Evolutionary conservation across 2,888 invertebrate species (phyloP).

Genomic region (Oegoconia quadripuncta): DNA sequence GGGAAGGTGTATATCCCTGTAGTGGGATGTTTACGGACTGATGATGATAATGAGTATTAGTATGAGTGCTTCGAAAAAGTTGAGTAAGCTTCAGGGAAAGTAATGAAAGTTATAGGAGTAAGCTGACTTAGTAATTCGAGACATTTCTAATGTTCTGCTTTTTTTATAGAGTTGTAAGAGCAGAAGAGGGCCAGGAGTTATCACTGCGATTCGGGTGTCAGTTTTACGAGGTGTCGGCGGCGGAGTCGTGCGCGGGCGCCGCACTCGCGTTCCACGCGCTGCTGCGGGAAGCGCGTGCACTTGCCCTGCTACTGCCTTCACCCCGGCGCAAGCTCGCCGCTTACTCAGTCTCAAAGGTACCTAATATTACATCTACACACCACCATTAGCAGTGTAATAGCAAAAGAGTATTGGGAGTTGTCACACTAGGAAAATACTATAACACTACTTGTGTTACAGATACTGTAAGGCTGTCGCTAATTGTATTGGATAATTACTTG

Average conservation of each 20-base stretch:
- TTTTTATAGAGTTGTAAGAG: conserved; percentile 84
- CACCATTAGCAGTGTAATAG: background rate
- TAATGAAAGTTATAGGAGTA: too few species aligned
- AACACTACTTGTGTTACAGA: too few species aligned
- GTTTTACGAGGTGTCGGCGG: conserved; percentile 91
- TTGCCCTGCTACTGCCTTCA: conserved; percentile 83
- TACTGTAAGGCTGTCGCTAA: too few species aligned
- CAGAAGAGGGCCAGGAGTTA: conserved; percentile 88
- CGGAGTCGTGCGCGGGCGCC: conserved; percentile 89
- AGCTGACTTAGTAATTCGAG: too few species aligned
- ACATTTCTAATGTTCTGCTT: background rate
- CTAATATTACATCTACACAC: conserved; percentile 2
- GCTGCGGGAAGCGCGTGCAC: conserved; percentile 86
- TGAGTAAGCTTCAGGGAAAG: too few species aligned
- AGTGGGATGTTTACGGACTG: background rate
- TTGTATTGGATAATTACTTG: too few species aligned
- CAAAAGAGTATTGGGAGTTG: too few species aligned
- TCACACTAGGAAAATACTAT: too few species aligned
- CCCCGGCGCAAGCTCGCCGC: conserved; percentile 86
- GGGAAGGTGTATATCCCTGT: too few species aligned
- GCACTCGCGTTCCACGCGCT: conserved; percentile 89
- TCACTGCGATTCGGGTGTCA: conserved; percentile 88
- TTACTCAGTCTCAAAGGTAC: conserved; percentile 88
- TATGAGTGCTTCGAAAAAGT: too few species aligned
- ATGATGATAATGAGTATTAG: background rate